Conservation (phyloP, 2,113 vertebrate genomes). For the Brachypodius melanocephalos region DNA sequence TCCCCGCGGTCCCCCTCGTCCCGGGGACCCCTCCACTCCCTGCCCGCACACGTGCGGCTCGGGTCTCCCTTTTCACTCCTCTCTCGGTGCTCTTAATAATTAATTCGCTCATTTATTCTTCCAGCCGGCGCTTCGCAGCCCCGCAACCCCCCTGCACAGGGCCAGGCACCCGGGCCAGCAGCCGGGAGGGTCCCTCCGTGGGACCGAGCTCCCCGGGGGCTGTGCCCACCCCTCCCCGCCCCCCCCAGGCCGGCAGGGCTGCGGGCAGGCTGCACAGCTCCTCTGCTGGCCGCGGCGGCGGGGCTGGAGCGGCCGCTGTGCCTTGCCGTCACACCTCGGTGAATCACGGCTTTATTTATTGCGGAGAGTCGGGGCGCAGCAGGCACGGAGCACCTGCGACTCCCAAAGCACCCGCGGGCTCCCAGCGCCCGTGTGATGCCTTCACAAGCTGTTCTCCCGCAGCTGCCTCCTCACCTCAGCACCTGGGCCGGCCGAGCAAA, state of each 20-base stretch:
- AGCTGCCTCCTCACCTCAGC: neutral
- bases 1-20: neutral
- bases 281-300: neutral
- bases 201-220: neutral
- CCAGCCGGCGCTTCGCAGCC: neutral
- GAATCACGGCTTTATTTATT: neutral
- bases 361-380: neutral
- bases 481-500: fast-evolving
- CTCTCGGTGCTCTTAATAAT: neutral
- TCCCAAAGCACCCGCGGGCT: neutral
- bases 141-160: neutral
- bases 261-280: neutral
- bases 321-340: neutral
- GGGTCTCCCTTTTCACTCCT: neutral
- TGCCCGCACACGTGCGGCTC: neutral
- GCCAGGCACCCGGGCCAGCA: neutral
- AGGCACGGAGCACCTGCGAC: neutral
- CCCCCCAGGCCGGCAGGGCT: neutral
- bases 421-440: neutral
- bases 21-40: neutral
- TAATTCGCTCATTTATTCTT: neutral
- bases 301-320: neutral
- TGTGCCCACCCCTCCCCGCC: neutral
- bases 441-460: neutral
- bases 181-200: neutral